Evolutionary conservation across 2,113 vertebrate genomes (phyloP), one percentile per base, ranked within the genome.

Genomic region (Pavo muticus): DNA sequence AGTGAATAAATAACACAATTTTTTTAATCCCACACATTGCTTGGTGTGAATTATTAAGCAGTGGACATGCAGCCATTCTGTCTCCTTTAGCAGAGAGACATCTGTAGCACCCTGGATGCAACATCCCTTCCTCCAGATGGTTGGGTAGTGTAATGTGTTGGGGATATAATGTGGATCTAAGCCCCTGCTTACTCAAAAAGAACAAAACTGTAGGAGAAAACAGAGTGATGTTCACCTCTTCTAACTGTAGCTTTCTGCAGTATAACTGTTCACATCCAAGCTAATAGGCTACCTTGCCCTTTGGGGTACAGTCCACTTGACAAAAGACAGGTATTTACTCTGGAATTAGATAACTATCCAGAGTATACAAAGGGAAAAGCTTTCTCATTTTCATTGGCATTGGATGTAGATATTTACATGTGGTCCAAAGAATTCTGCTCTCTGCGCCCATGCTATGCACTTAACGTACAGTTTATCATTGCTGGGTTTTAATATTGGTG

Each of bases 381-480:
- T 73, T 90, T 37, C 45, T 84, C 79, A 37, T 67, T 94, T 91
- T 86, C 60, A 45, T 15, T 88, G 75, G 45, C 10, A 5, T 54
- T 69, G 79, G 73, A 84, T 47, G 21, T 14, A 70, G 74, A 52
- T 29, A 8, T 9, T 86, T 75, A 45, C 65, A 59, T 17, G 57
- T 72, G 47, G 44, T 76, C 29, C 59, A 29, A 89, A 91, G 40
- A 78, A 72, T 82, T 86, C 69, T 87, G 75, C 63, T 54, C 40
- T 91, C 91, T 79, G 47, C 69, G 45, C 27, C 64, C 59, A 78
- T 18, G 12, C 71, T 86, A 21, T 23, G 37, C 61, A 60, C 80
- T 74, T 84, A 92, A 59, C 32, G 81, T 76, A 39, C 37, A 39
- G 67, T 92, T 91, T 70, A 39, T 95, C 61, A 32, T 48, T 82